Percentiles rank a stretch among this genome's conserved stretches.
These are phyloP conservation scores for Dipus sagitta DNA, from an alignment of 2,797 vertebrate species.

Conservation along the genomic window DNA sequence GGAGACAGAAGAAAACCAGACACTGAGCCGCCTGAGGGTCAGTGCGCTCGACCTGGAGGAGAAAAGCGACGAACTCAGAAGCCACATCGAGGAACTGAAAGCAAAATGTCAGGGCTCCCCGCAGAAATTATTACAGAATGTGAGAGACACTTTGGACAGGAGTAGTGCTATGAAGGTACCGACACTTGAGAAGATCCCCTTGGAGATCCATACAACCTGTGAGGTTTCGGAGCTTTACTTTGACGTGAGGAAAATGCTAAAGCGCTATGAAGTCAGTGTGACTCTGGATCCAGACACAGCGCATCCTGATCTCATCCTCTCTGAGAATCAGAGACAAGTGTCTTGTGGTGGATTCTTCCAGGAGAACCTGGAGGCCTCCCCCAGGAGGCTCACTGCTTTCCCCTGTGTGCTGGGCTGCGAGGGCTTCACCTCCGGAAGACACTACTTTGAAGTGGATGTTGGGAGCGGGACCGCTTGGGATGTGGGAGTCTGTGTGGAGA, in stretches of 20 bases:
- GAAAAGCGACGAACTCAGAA: background rate
- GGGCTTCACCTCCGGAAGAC: conserved; percentile 58
- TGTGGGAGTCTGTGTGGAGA: conserved; percentile 64
- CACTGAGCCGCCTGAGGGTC: background rate
- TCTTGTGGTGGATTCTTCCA: background rate
- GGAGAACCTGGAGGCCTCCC: background rate
- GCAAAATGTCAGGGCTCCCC: conserved; percentile 59
- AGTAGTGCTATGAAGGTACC: conserved; percentile 21
- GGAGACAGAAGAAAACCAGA: conserved; percentile 52
- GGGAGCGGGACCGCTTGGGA: conserved; percentile 67
- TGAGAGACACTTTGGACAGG: conserved; percentile 59
- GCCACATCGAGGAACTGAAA: conserved; percentile 50
- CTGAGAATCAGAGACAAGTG: conserved; percentile 64
- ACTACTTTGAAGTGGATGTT: conserved; percentile 74
- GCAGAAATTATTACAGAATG: conserved; percentile 63
- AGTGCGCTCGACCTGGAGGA: background rate
- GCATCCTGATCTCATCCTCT: conserved; percentile 48
- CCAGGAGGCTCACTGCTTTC: conserved; percentile 4
- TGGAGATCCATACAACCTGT: background rate
- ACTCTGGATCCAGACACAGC: conserved; percentile 73
- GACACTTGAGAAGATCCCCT: background rate
- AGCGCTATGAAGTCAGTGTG: conserved; percentile 47
- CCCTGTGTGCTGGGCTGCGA: conserved; percentile 68
- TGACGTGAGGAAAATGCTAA: conserved; percentile 54
- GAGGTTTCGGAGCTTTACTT: conserved; percentile 61